phyloP scores from a whole-genome alignment of 1,140 invertebrate genomes.

The Dufourea novaeangliae region DNA sequence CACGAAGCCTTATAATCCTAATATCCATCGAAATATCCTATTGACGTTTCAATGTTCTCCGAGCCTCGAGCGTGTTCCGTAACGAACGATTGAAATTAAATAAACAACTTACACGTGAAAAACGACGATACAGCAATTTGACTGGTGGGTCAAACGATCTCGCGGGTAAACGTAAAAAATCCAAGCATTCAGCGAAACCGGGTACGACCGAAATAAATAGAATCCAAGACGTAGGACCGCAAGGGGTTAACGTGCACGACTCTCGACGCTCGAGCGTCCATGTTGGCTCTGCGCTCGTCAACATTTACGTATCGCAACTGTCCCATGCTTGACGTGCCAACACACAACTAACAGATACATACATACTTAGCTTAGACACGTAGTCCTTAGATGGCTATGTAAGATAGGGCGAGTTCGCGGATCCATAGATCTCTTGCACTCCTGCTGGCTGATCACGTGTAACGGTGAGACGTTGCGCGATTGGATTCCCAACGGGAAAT shows the following conservation, averaged over 20 bases:
- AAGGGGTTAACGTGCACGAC: conserved; percentile 26
- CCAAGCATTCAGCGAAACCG: neutral
- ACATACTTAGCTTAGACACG: conserved; percentile 68
- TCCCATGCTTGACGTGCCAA: conserved; percentile 62
- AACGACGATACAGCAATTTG: neutral
- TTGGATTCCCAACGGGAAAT: conserved; percentile 40
- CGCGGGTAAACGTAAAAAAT: neutral
- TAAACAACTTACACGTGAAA: too few relatives aligned
- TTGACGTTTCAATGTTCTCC: neutral
- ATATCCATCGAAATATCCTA: neutral
- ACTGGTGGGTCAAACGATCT: neutral
- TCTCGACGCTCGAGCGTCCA: conserved; percentile 9
- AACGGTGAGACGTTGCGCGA: neutral
- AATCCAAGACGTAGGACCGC: neutral
- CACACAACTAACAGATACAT: conserved; percentile 69
- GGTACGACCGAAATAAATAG: neutral
- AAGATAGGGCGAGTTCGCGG: conserved; percentile 30
- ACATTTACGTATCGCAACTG: conserved; percentile 58
- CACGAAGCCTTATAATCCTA: too few relatives aligned
- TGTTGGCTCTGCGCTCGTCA: conserved; percentile 35
- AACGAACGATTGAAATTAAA: neutral
- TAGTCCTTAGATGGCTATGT: conserved; percentile 59
- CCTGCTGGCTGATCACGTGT: conserved; percentile 27
- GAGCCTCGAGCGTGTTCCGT: neutral
- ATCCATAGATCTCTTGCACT: conserved; percentile 7